Conservation (phyloP, 2,113 vertebrate species). For the Megaleporinus macrocephalus region DNA sequence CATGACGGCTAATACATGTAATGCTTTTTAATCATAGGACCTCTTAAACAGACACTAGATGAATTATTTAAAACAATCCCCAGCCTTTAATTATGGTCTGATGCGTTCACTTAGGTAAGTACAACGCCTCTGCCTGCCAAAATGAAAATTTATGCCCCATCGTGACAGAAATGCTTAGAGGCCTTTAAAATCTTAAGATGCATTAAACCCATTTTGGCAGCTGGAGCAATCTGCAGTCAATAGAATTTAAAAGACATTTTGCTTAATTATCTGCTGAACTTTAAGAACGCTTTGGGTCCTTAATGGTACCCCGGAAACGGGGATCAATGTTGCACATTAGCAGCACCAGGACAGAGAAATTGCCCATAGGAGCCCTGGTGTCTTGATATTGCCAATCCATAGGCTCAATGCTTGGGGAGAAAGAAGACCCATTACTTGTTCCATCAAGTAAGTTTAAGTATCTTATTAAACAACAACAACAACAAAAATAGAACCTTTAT, state of each 20-base stretch:
- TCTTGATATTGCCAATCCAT: constrained; percentile 5
- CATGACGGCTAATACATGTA: constrained; percentile 57
- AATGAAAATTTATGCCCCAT: constrained; percentile 56
- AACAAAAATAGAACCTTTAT: too few species aligned
- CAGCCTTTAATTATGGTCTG: constrained; percentile 59
- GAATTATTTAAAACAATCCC: constrained; percentile 50
- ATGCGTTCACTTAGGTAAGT: constrained; percentile 61
- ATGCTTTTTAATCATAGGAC: constrained; percentile 48
- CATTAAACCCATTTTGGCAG: constrained; percentile 65
- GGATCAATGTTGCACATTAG: constrained; percentile 46
- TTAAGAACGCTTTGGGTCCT: constrained; percentile 60
- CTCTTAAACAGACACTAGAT: constrained; percentile 40
- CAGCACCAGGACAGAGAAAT: constrained; percentile 36
- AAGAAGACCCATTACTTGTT: background rate
- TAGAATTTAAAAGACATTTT: constrained; percentile 65
- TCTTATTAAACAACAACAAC: too few species aligned
- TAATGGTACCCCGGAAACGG: constrained; percentile 31
- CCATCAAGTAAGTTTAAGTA: background rate
- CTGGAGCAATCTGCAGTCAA: constrained; percentile 52
- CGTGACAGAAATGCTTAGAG: constrained; percentile 64
- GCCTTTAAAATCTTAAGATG: constrained; percentile 63
- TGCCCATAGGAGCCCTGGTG: constrained; percentile 13
- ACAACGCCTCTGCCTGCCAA: constrained; percentile 52
- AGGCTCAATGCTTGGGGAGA: background rate
- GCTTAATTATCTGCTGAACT: constrained; percentile 64